These are phyloP conservation scores for Atrichornis clamosus DNA, from an alignment of 2,113 vertebrate genomes.

Conservation along the genomic window DNA sequence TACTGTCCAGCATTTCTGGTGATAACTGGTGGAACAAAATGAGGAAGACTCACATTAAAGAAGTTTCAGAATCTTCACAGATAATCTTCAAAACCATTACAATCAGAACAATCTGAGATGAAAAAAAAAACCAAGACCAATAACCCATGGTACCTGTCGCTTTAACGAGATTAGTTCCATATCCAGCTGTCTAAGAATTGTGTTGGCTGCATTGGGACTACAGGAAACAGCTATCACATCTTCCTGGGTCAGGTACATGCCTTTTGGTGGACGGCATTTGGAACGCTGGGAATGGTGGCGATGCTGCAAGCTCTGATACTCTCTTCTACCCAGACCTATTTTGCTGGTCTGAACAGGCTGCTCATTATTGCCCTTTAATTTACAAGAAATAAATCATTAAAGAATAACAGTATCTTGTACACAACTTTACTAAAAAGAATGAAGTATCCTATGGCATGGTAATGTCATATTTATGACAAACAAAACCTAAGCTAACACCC, in stretches of 20 bases:
- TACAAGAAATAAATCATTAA: constrained; percentile 51
- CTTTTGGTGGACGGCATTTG: constrained; percentile 94
- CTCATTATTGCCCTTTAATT: constrained; percentile 80
- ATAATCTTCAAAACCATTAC: constrained; percentile 40
- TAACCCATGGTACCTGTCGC: constrained; percentile 86
- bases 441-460: not conserved
- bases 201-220: constrained; percentile 90
- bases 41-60: constrained; percentile 29
- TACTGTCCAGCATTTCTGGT: not conserved
- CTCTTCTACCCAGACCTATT: constrained; percentile 88
- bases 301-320: constrained; percentile 94
- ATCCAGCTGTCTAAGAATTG: constrained; percentile 93
- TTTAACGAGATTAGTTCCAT: constrained; percentile 98
- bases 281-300: constrained; percentile 93
- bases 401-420: not conserved
- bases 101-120: constrained; percentile 44
- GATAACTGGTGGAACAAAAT: constrained; percentile 32
- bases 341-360: constrained; percentile 83
- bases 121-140: constrained; percentile 20
- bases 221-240: constrained; percentile 96
- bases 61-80: constrained; percentile 40
- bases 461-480: not conserved
- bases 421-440: not conserved
- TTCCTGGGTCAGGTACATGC: constrained; percentile 97
- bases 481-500: not conserved